Conservation (phyloP, 2,113 vertebrate species). For the Zeus faber region DNA sequence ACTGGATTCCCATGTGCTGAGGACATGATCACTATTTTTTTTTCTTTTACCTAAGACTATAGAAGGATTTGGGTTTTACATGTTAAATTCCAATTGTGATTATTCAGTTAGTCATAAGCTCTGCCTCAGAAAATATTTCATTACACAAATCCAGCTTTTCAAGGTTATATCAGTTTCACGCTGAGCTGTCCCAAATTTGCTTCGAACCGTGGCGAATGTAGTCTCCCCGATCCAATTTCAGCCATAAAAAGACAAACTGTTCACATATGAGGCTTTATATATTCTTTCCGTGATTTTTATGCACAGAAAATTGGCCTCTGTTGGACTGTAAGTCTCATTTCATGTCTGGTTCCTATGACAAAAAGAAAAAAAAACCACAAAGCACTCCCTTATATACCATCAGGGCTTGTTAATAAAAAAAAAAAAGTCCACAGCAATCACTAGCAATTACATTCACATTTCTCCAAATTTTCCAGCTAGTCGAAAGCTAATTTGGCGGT, state of each 20-base stretch:
- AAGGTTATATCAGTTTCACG: slow-evolving; percentile 33
- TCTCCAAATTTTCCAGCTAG: slow-evolving; percentile 53
- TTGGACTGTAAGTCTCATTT: slow-evolving; percentile 21
- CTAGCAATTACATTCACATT: slow-evolving; percentile 62
- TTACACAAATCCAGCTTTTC: slow-evolving; percentile 26
- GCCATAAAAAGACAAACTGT: slow-evolving; percentile 25
- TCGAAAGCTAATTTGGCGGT: slow-evolving; percentile 48
- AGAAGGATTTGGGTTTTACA: slow-evolving; percentile 25
- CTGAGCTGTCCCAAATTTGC: slow-evolving; percentile 37
- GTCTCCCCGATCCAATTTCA: slow-evolving; percentile 28
- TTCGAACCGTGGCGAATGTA: slow-evolving; percentile 35
- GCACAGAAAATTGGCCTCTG: slow-evolving; percentile 9
- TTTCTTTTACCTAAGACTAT: slow-evolving; percentile 12
- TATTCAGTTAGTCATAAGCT: slow-evolving; percentile 28
- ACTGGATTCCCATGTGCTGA: slow-evolving; percentile 42
- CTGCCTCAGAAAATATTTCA: slow-evolving; percentile 29
- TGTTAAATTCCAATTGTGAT: slow-evolving; percentile 37
- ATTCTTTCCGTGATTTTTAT: slow-evolving; percentile 25
- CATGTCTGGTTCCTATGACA: slow-evolving; percentile 26
- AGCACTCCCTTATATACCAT: slow-evolving; percentile 29
- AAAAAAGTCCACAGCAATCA: slow-evolving; percentile 35
- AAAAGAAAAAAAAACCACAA: too few relatives aligned
- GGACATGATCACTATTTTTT: slow-evolving; percentile 37
- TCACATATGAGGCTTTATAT: slow-evolving; percentile 22
- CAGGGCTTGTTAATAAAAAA: slow-evolving; percentile 4